Conservation (phyloP, 1,140 invertebrate genomes). For the Orussus abietinus region DNA sequence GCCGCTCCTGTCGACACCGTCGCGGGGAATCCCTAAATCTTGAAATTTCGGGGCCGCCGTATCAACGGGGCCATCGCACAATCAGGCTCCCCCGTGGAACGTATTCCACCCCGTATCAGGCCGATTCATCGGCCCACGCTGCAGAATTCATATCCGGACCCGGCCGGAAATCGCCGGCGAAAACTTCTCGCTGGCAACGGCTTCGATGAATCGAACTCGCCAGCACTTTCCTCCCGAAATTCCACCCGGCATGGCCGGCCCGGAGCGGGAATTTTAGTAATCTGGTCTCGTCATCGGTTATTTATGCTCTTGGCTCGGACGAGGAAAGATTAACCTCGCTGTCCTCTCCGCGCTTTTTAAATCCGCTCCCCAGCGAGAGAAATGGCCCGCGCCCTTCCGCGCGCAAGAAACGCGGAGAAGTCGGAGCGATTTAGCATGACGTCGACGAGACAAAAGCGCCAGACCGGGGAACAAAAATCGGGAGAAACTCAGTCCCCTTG, state of each 20-base stretch:
- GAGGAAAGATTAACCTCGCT: too few relatives aligned
- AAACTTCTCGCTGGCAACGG: neutral
- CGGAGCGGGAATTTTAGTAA: neutral
- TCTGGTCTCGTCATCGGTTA: constrained; percentile 3
- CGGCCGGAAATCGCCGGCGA: constrained; percentile 2
- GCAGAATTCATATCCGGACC: constrained; percentile 34
- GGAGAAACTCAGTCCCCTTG: too few relatives aligned
- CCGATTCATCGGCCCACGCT: constrained; percentile 23
- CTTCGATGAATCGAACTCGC: constrained; percentile 28
- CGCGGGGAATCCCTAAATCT: too few relatives aligned
- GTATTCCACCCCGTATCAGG: constrained; percentile 18
- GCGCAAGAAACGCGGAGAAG: too few relatives aligned
- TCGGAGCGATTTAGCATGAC: too few relatives aligned
- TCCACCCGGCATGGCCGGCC: neutral
- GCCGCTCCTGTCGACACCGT: too few relatives aligned
- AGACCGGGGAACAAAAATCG: too few relatives aligned
- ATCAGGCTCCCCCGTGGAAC: constrained; percentile 18
- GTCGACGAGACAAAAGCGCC: too few relatives aligned
- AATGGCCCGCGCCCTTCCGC: too few relatives aligned
- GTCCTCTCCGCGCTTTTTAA: too few relatives aligned
- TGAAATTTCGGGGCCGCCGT: constrained; percentile 16
- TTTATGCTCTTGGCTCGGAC: neutral
- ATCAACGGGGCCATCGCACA: constrained; percentile 30
- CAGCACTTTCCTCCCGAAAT: neutral
- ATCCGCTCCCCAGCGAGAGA: too few relatives aligned